Percentiles rank a stretch among this genome's conserved stretches.
Conservation (phyloP, 2,113 vertebrate genomes). For the Dunckerocampus dactyliophorus region DNA sequence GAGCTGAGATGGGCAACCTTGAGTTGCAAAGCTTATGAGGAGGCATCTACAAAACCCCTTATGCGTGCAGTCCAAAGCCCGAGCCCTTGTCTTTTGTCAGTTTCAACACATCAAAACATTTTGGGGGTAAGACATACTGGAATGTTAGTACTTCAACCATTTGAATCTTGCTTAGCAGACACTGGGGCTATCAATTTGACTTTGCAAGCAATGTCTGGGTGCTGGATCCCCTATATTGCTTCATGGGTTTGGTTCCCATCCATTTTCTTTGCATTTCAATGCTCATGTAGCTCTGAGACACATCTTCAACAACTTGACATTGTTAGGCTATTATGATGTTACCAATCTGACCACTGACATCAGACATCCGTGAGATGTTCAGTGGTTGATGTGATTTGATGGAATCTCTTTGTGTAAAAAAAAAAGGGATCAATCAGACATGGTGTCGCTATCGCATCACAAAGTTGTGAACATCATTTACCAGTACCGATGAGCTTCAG, state of each 20-base stretch:
- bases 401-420: constrained; percentile 38
- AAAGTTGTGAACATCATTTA: constrained; percentile 16
- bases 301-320: constrained; percentile 32
- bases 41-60: constrained; percentile 42
- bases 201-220: constrained; percentile 12
- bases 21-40: constrained; percentile 42
- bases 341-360: constrained; percentile 1
- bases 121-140: constrained; percentile 15
- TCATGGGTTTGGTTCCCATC: constrained; percentile 42
- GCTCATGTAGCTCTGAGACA: constrained; percentile 33
- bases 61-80: constrained; percentile 43
- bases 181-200: constrained; percentile 17
- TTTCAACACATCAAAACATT: constrained; percentile 47
- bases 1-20: constrained; percentile 49
- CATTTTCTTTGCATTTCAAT: constrained; percentile 18
- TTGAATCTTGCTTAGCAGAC: constrained; percentile 18
- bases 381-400: constrained; percentile 38
- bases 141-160: constrained; percentile 33
- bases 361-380: constrained; percentile 31
- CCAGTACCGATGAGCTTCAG: constrained; percentile 31
- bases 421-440: constrained; percentile 34
- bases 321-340: constrained; percentile 31
- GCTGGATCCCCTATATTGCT: constrained; percentile 56
- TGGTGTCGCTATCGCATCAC: constrained; percentile 23
- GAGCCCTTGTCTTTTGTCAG: constrained; percentile 24